phyloP scores from a whole-genome alignment of 2,888 invertebrate genomes.

The Glyphotaelius pellucidus region DNA sequence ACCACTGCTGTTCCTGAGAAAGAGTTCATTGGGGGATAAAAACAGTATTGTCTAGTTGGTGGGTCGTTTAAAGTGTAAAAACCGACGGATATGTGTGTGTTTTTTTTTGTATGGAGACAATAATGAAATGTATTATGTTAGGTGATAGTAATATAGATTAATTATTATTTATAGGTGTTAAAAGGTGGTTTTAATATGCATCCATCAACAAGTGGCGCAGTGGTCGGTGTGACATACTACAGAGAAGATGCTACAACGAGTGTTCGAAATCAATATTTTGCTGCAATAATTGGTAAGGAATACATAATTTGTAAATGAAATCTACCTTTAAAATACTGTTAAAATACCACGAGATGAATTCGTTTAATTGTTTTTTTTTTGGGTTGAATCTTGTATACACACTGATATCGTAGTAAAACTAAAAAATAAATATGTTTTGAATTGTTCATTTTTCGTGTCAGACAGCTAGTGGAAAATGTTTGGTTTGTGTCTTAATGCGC shows the following conservation, averaged over 20 bases:
- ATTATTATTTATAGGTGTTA: not conserved
- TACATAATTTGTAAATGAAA: not conserved
- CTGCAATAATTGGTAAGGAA: conserved; percentile 29
- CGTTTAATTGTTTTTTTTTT: not conserved
- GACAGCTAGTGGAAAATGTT: not conserved
- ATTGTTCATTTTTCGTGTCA: not conserved
- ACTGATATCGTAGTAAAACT: not conserved
- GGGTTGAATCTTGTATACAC: not conserved
- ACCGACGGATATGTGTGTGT: not conserved
- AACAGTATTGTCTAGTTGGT: not conserved
- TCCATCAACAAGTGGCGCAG: not conserved
- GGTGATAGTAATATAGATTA: not conserved
- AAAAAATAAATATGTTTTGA: not conserved
- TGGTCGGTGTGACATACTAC: not conserved
- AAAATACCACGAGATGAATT: not conserved
- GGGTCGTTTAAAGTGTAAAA: not conserved
- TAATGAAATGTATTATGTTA: not conserved
- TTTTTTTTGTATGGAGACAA: not conserved
- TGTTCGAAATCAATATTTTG: conserved; percentile 51
- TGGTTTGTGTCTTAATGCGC: not conserved
- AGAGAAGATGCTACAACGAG: conserved; percentile 18
- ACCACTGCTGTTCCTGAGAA: not conserved
- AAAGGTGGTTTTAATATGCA: not conserved
- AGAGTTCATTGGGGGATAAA: not conserved
- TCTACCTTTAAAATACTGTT: not conserved